Evolutionary conservation across 2,888 invertebrate genomes (phyloP), one percentile per base, ranked within the genome.

Genomic region (Notodonta dromedarius): DNA sequence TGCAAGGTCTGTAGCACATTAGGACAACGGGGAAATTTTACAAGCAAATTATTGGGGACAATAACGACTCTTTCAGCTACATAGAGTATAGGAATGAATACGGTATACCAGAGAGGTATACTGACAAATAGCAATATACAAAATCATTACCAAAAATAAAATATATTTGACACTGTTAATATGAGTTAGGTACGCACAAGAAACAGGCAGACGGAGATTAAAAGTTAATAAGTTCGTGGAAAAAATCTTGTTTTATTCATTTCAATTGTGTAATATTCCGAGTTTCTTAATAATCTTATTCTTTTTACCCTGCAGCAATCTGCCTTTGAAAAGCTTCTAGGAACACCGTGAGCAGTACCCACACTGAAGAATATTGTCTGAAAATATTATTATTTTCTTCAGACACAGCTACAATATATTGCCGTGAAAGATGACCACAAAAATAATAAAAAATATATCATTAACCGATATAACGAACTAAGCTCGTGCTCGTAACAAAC

Each of bases 261-360:
- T 46, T 46, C 44, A 6, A 42, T 6, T 14, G 56, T 16, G 2
- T 42, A 24, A 9, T 12, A 44, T 56, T 24, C 42, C 50, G n/a
- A 9, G 50, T 11, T 7, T n/a, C n/a, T 9, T 4, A 50, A 8
- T 9, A 50, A 50, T 48, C 48, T 14, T 48, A 5, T 24, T 24
- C 24, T n/a, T 48, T 14, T 8, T n/a, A 48, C 14, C n/a, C 14
- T 48, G 8, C n/a, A 48, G 48, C 48, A 48, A 48, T 50, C 16
- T 50, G 50, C 16, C 16, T 50, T 16, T 50, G 56, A 50, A 60
- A 60, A 52, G 51, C 11, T 42, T 42, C 42, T 11, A 11, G 42
- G 42, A 42, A 42, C 1, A 3, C 46, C 13, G 46, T 46, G 4
- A 46, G 46, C 13, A n/a, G n/a, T 46, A n/a, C 46, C 13, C n/a